Conservation (phyloP, 2,797 vertebrate genomes). For the Microcaecilia unicolor region DNA sequence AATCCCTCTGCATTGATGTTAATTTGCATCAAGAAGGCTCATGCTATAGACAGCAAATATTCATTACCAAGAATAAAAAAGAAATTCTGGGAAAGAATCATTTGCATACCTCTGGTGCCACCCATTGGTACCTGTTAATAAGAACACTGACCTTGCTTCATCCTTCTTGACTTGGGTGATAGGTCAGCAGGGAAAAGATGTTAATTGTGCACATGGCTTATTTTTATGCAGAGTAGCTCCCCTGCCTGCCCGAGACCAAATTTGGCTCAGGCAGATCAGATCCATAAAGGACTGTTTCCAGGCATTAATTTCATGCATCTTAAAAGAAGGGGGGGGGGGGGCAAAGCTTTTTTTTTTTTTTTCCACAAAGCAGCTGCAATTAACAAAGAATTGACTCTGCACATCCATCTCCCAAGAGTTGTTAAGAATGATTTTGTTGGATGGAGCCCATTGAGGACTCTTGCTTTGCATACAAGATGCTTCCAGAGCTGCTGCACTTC, state of each 20-base stretch:
- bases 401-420: slow-evolving; percentile 23
- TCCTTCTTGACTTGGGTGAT: no score
- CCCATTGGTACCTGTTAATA: no score
- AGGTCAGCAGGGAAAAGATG: neutral
- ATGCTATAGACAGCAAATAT: no score
- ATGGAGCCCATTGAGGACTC: slow-evolving; percentile 34
- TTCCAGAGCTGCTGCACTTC: slow-evolving; percentile 8
- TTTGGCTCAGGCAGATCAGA: slow-evolving; percentile 12
- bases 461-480: slow-evolving; percentile 4
- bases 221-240: neutral
- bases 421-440: slow-evolving; percentile 17
- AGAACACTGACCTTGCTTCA: no score
- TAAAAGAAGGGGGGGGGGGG: slow-evolving; percentile 11
- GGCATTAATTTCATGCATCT: slow-evolving; percentile 7
- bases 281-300: slow-evolving; percentile 18
- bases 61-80: no score
- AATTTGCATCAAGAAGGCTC: no score
- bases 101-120: no score
- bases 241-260: slow-evolving; percentile 5
- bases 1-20: no score
- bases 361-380: slow-evolving; percentile 21
- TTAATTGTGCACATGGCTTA: slow-evolving; percentile 20
- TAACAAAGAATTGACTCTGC: slow-evolving; percentile 18
- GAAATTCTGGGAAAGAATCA: no score
- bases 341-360: slow-evolving; percentile 24